phyloP scores from a whole-genome alignment of 2,113 vertebrate species.

The Puffinus mauretanicus region DNA sequence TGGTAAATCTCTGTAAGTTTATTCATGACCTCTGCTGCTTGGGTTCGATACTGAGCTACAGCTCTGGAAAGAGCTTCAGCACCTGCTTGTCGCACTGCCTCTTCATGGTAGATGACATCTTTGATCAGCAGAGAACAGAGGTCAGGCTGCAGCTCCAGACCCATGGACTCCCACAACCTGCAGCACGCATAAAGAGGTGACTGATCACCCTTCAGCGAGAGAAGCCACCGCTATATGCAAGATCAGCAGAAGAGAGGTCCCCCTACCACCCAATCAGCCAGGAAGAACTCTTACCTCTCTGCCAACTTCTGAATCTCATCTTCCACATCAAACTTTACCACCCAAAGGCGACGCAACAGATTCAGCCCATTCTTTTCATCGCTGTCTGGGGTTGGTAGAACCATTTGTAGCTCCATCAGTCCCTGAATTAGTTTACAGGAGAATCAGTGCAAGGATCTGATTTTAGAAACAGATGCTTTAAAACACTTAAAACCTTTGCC shows the following conservation, averaged over 20 bases:
- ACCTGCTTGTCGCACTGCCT: slow-evolving; percentile 86
- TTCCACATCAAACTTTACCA: slow-evolving; percentile 90
- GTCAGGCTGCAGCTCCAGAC: slow-evolving; percentile 87
- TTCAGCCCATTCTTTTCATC: slow-evolving; percentile 86
- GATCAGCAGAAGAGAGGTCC: not conserved
- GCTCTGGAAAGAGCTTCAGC: slow-evolving; percentile 91
- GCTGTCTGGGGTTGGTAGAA: slow-evolving; percentile 86
- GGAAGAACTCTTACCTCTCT: slow-evolving; percentile 78
- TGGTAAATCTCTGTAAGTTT: slow-evolving; percentile 93
- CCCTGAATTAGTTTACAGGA: slow-evolving; percentile 74
- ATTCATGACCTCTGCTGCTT: slow-evolving; percentile 84
- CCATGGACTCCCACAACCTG: slow-evolving; percentile 89
- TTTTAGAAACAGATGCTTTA: not conserved
- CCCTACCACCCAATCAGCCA: not conserved
- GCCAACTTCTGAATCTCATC: slow-evolving; percentile 85
- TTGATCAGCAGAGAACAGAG: slow-evolving; percentile 90
- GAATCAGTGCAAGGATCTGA: not conserved
- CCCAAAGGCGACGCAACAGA: slow-evolving; percentile 91
- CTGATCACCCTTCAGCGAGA: not conserved
- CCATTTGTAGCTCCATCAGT: slow-evolving; percentile 91
- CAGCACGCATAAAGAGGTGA: not conserved
- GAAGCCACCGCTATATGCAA: not conserved
- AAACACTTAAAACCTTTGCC: not conserved
- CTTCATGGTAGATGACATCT: slow-evolving; percentile 91
- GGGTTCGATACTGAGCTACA: slow-evolving; percentile 83